These are phyloP conservation scores for Pelagia noctiluca DNA, from an alignment of 30 jellyfish, hydroid and myxozoan species.

Conservation along the genomic window DNA sequence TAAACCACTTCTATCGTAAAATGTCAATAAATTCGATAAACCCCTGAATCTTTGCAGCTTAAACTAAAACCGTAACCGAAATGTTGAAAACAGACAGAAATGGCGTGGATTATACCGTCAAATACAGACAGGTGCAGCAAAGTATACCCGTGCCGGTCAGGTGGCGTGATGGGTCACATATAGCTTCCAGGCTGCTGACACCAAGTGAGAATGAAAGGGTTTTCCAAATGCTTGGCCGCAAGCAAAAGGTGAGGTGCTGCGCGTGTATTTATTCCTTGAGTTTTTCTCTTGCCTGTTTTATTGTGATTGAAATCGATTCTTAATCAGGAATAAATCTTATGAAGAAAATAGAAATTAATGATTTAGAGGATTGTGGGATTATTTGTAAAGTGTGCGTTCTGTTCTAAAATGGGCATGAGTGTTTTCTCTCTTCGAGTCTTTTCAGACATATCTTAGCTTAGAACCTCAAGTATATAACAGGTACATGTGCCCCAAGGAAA, in stretches of 20 bases:
- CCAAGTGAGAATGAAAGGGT: conserved; percentile 48
- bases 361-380: not conserved
- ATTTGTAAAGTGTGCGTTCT: not conserved
- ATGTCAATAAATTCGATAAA: too few relatives aligned
- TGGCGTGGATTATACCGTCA: too few relatives aligned
- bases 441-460: too few relatives aligned
- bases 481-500: not conserved
- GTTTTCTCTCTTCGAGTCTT: too few relatives aligned
- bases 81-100: too few relatives aligned
- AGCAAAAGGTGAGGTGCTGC: conserved; percentile 15
- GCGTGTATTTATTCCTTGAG: not conserved
- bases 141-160: conserved; percentile 53
- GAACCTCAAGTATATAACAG: not conserved
- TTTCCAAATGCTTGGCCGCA: conserved; percentile 32
- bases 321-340: not conserved
- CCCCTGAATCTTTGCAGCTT: too few relatives aligned
- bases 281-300: not conserved
- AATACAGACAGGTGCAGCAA: conserved; percentile 41
- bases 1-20: too few relatives aligned
- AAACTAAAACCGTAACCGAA: too few relatives aligned
- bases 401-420: too few relatives aligned
- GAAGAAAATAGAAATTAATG: too few relatives aligned
- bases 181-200: conserved; percentile 64
- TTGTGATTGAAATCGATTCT: not conserved
- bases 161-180: conserved; percentile 50